Base-by-base conservation (phyloP, 37 sponge, comb jelly and placozoan genomes). In the Ephydatia muelleri region DNA sequence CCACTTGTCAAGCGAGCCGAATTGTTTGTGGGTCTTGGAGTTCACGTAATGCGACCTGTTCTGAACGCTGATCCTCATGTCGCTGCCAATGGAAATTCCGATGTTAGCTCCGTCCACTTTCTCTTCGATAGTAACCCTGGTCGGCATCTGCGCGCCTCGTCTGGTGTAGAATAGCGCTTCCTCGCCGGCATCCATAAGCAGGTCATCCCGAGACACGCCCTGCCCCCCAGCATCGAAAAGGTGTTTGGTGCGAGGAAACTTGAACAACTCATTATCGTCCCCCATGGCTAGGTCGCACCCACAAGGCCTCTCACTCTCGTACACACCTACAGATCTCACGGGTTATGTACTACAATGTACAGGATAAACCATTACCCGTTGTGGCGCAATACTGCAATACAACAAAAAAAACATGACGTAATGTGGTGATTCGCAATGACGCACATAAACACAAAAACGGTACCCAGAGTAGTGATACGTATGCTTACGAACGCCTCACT, bases 81-180 rank as follows among this genome's bases (percentile, higher is more conserved):
- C 64, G 1, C 39, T 23, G 13, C 66, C 88, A 0, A 96, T n/a
- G 0, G 96, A 96, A 13, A 96, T 96, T 4, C 96, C 96, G 28
- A 96, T 75, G 32, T 96, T 96, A n/a, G 96, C 96, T 21, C 96
- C 96, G 68, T 96, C 96, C 37, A 96, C 96, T 74, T 96, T 96
- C 80, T 96, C 96, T 73, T 96, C 96, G 0, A 96, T 70, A 28
- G 83, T 80, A 0, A 96, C 93, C 19, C n/a, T n/a, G n/a, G n/a
- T n/a, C n/a, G n/a, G n/a, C n/a, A n/a, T n/a, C n/a, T n/a, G n/a
- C n/a, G n/a, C n/a, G n/a, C n/a, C n/a, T n/a, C n/a, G n/a, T n/a
- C n/a, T 21, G 57, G 73, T 73, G 82, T 96, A 96, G 85, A 96
- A 96, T 66, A 67, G 9, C 8, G 29, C 70, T 67, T 93, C 96